Base-by-base conservation (phyloP, 2,797 vertebrate genomes). In the Astyanax mexicanus region DNA sequence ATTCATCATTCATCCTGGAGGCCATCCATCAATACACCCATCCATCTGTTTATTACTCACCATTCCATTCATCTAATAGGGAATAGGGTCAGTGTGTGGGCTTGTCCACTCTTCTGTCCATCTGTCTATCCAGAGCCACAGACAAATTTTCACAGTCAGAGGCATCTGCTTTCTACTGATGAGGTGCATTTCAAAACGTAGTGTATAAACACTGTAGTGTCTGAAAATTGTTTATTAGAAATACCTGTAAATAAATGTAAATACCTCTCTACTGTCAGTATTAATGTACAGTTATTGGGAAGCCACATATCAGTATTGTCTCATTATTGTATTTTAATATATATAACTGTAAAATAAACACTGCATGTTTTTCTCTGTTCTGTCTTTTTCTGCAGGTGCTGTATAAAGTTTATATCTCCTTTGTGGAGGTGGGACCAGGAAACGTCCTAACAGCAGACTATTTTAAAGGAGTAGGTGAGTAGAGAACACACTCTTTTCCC, bases 371-470 rank as follows among this genome's bases (percentile, higher is more conserved):
- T 12, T 37, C 5, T 57, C 9, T 38, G 21, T 11, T 32, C n/a
- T 38, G 21, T 9, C 32, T 35, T 23, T 66, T 42, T 70, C 42
- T 80, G 27, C 83, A 98, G 97, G 97, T 98, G 76, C 81, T 98
- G 44, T 98, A 98, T 89, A 98, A 98, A 83, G 96, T 98, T 77
- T 98, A 96, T 87, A 98, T 97, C 74, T 97, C 95, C 54, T 98
- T 98, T 69, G 96, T 98, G 89, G 96, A 95, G 75, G 96, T 97
- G 64, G 97, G 97, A 54, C 89, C 93, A 7, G 92, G 85, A 3
- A 95, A 96, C 4, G 95, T 98, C 68, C 93, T 81, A n/a, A 95
- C 92, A 3, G 92, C 79, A 1, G 97, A 98, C 88, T 98, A 97
- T 75, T 81, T 98, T 84, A 98, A 96, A 94, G 97, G 97, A 86